Evolutionary conservation across 2,888 invertebrate genomes (phyloP).

Genomic region (Acronicta aceris): DNA sequence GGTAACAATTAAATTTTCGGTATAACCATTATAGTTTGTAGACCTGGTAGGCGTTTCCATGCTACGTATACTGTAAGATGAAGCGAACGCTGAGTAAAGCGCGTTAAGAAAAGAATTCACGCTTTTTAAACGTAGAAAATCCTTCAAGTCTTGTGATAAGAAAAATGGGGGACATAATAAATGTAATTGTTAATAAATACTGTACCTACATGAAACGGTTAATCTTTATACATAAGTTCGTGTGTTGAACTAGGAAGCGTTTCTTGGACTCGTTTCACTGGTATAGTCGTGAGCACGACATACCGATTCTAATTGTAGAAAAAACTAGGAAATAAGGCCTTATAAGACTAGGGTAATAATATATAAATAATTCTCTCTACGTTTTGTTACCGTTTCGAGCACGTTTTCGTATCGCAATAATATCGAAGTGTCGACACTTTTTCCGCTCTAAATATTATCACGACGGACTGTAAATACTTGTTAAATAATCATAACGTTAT

Average conservation of each 20-base stretch:
- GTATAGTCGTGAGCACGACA: slow-evolving; percentile 34
- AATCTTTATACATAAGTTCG: slow-evolving; percentile 28
- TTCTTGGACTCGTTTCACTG: slow-evolving; percentile 31
- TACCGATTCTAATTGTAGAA: slow-evolving; percentile 29
- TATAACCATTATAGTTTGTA: too few species aligned
- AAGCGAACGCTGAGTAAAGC: too few species aligned
- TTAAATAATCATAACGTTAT: slow-evolving; percentile 41
- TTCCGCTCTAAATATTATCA: slow-evolving; percentile 12
- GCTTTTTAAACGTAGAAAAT: too few species aligned
- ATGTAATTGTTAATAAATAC: background rate
- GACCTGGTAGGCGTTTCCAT: too few species aligned
- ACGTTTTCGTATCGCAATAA: slow-evolving; percentile 20
- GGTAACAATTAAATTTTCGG: too few species aligned
- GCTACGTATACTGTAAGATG: too few species aligned
- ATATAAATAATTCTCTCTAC: slow-evolving; percentile 20
- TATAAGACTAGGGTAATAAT: slow-evolving; percentile 5
- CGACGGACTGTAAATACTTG: slow-evolving; percentile 9
- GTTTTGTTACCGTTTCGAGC: background rate
- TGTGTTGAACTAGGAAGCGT: slow-evolving; percentile 35
- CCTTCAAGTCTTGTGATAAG: too few species aligned
- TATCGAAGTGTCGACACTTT: slow-evolving; percentile 6
- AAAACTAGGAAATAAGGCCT: slow-evolving; percentile 36
- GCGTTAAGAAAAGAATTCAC: too few species aligned
- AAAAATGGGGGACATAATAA: too few species aligned
- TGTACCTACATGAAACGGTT: background rate